Conservation (phyloP, 2,113 vertebrate species). For the Plestiodon gilberti region DNA sequence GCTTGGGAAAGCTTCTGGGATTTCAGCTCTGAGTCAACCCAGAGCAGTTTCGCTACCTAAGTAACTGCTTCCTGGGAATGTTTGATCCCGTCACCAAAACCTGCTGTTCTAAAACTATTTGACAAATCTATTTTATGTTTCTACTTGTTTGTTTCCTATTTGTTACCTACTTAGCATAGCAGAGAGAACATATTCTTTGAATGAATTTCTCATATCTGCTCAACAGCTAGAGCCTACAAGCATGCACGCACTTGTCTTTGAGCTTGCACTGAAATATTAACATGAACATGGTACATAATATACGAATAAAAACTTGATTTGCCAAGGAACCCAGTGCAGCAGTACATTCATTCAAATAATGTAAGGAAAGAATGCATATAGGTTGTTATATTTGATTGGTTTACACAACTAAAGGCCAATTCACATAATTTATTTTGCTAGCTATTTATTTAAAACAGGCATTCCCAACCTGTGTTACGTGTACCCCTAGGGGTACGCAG, state of each 20-base stretch:
- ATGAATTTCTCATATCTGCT: not conserved
- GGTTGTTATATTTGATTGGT: not conserved
- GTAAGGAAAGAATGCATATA: not conserved
- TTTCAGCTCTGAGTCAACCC: too few species aligned
- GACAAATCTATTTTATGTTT: not conserved
- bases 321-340: not conserved
- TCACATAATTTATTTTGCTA: too few species aligned
- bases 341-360: not conserved
- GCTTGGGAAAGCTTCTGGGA: too few species aligned
- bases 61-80: too few species aligned
- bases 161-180: not conserved
- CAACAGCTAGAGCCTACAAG: not conserved
- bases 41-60: too few species aligned
- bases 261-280: not conserved
- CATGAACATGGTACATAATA: too few species aligned
- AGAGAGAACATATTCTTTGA: not conserved
- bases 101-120: not conserved
- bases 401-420: not conserved
- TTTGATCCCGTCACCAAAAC: not conserved
- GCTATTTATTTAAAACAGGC: too few species aligned
- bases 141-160: not conserved
- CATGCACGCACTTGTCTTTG: not conserved
- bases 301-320: too few species aligned
- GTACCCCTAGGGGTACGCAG: too few species aligned
- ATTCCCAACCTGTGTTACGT: too few species aligned